A percentile compares a stretch with the other conserved stretches of the same genome.
Evolutionary conservation across 2,113 vertebrate species (phyloP).

Genomic region (Pluvialis apricaria): DNA sequence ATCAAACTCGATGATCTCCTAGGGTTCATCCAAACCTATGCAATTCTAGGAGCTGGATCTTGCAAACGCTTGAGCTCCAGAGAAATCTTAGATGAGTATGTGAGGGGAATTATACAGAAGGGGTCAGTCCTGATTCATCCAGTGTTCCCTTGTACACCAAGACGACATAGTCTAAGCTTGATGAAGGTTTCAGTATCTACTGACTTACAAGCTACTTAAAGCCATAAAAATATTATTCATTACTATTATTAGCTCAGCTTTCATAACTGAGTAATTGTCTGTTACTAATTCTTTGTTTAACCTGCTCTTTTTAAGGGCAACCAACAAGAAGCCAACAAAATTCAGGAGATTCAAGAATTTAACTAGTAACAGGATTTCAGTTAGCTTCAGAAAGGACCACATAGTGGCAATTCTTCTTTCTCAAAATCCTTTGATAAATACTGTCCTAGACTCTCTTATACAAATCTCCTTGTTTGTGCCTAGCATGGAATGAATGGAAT

Average conservation of each 20-base stretch:
- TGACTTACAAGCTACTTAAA: neutral
- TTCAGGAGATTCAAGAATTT: neutral
- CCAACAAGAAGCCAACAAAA: neutral
- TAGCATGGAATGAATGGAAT: neutral
- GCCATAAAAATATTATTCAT: neutral
- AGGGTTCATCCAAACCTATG: neutral
- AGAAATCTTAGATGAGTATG: rapidly evolving
- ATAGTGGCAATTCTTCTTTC: neutral
- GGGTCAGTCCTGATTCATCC: neutral
- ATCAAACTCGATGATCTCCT: neutral
- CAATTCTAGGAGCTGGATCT: neutral
- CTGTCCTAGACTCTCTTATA: neutral
- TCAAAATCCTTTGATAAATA: neutral
- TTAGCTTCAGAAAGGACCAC: neutral
- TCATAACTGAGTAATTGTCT: neutral
- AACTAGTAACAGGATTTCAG: neutral
- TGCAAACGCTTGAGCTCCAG: neutral
- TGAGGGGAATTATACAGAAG: neutral
- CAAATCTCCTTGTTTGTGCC: neutral
- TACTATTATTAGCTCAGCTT: neutral
- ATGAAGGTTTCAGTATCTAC: neutral
- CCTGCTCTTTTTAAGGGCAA: neutral
- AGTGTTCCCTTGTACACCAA: neutral
- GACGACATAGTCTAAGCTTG: rapidly evolving
- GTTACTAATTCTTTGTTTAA: neutral